These are phyloP conservation scores for Orchestia grillus DNA, from an alignment of 1,140 invertebrate genomes.

Conservation along the genomic window DNA sequence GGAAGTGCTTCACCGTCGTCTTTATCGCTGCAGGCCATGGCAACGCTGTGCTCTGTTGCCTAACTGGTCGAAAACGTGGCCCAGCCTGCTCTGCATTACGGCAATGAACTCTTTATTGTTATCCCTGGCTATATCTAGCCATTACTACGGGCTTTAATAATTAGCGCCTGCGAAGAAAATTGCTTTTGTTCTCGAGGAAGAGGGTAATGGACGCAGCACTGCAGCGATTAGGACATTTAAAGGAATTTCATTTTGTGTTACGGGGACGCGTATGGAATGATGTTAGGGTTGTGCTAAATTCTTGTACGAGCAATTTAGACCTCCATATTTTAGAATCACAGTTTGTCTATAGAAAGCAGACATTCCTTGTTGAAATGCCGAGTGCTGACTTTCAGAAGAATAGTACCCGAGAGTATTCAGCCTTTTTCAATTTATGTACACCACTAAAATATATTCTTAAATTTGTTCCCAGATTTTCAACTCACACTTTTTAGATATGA, in stretches of 20 bases:
- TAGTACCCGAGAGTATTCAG: no score
- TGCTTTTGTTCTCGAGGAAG: background rate
- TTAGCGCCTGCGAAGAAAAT: background rate
- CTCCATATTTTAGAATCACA: no score
- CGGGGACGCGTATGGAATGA: no score
- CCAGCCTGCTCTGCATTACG: background rate
- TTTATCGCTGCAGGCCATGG: background rate
- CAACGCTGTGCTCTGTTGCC: background rate
- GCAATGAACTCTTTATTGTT: background rate
- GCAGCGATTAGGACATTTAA: background rate
- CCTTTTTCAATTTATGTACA: no score
- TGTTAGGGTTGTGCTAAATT: no score
- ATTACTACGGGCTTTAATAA: background rate
- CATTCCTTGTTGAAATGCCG: no score
- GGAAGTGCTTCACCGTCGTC: background rate
- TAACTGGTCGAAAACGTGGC: background rate
- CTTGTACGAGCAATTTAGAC: no score
- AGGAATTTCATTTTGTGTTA: background rate
- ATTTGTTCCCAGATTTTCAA: no score
- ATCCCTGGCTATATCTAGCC: background rate
- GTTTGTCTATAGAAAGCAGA: no score
- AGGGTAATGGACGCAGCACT: background rate
- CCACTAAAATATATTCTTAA: no score
- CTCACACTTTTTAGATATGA: no score
- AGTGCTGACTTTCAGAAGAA: no score